Percentiles rank a stretch among this genome's conserved stretches.
phyloP scores from a whole-genome alignment of 1,140 invertebrate species.

The Goniozus legneri region DNA sequence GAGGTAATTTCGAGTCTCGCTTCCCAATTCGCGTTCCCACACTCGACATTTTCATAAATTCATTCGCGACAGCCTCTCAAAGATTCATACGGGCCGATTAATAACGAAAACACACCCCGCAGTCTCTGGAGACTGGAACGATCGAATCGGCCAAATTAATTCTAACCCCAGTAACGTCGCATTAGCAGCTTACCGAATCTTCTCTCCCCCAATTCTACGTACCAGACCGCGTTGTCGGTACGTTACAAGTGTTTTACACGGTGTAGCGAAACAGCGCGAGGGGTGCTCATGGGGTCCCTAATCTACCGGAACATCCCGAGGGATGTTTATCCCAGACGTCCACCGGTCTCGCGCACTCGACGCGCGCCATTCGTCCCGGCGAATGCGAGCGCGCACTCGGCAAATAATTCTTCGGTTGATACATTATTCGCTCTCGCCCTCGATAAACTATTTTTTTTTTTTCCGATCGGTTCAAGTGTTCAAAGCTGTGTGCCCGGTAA shows the following conservation, averaged over 20 bases:
- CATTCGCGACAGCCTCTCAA: too few relatives aligned
- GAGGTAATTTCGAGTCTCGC: too few relatives aligned
- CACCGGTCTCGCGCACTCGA: conserved; percentile 28
- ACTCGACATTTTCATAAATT: too few relatives aligned
- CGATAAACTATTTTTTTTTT: too few relatives aligned
- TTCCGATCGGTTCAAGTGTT: too few relatives aligned
- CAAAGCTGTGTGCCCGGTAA: too few relatives aligned
- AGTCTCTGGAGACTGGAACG: conserved; percentile 25
- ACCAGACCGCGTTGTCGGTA: conserved; percentile 26
- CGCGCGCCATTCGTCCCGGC: conserved; percentile 28
- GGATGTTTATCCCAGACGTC: conserved; percentile 37
- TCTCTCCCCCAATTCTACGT: too few relatives aligned
- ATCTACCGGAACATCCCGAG: conserved; percentile 52
- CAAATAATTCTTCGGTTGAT: neutral
- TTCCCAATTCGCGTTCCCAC: too few relatives aligned
- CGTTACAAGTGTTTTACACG: conserved; percentile 53
- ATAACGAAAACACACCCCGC: too few relatives aligned
- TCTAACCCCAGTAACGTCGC: conserved; percentile 49
- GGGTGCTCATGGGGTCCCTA: conserved; percentile 41
- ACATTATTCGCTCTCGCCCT: too few relatives aligned
- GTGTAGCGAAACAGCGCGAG: conserved; percentile 39
- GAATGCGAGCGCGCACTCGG: conserved; percentile 16
- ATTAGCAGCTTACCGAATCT: conserved; percentile 48
- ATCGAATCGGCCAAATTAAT: conserved; percentile 50
- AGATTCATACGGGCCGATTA: too few relatives aligned